A percentile compares a stretch with the other conserved stretches of the same genome.
These are phyloP conservation scores for Callyntrura sp. DNA, from an alignment of 2,888 invertebrate species.

Conservation along the genomic window DNA sequence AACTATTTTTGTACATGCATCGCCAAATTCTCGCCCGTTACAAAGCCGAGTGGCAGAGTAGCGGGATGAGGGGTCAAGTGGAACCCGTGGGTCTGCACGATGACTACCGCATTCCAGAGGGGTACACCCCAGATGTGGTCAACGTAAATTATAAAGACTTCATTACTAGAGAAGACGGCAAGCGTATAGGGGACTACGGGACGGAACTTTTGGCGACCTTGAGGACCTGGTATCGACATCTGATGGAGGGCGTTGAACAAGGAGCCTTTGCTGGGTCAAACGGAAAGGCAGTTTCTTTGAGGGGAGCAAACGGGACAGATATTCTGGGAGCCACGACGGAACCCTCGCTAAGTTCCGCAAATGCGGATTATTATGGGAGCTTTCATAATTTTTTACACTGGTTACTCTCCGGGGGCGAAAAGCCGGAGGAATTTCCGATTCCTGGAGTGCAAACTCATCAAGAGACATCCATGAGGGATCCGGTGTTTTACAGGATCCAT, in stretches of 20 bases:
- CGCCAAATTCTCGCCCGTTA: conserved; percentile 89
- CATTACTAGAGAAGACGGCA: conserved; percentile 3
- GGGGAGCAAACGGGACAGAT: neutral
- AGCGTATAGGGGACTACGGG: neutral
- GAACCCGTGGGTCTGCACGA: conserved; percentile 87
- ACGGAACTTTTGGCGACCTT: too few species aligned
- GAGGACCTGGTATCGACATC: conserved; percentile 23
- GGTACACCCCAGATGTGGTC: conserved; percentile 50
- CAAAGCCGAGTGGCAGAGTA: conserved; percentile 91
- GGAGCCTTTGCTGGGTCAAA: conserved; percentile 29
- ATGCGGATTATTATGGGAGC: conserved; percentile 39
- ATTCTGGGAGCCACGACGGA: conserved; percentile 50
- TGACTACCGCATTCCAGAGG: conserved; percentile 35
- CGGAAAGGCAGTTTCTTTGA: too few species aligned
- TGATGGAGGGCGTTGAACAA: conserved; percentile 9
- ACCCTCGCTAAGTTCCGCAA: conserved; percentile 34
- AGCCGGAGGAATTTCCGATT: neutral
- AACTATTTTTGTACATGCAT: conserved; percentile 88
- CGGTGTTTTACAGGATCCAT: conserved; percentile 90
- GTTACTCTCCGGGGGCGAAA: neutral
- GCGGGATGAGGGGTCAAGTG: conserved; percentile 89
- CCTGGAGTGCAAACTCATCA: conserved; percentile 86
- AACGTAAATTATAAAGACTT: conserved; percentile 41
- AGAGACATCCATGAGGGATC: conserved; percentile 90
- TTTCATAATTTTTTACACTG: conserved; percentile 62